Evolutionary conservation across 2,888 invertebrate genomes (phyloP).

Genomic region (Apamea anceps): DNA sequence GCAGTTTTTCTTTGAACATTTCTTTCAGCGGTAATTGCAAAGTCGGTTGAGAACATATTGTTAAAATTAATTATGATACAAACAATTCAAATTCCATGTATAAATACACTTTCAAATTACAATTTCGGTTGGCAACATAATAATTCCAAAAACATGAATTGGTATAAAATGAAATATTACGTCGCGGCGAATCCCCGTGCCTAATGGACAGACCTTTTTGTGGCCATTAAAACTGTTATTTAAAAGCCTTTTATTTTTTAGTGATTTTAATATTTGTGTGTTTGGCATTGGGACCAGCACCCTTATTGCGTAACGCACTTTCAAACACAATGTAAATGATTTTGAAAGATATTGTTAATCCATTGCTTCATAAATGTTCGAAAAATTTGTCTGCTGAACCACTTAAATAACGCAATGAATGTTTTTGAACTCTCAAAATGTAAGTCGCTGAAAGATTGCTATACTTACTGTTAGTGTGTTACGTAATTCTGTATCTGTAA

Average conservation of each 20-base stretch:
- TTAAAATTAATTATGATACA: neutral
- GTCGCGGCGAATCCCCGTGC: constrained; percentile 63
- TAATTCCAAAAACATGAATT: constrained; percentile 61
- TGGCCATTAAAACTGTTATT: constrained; percentile 57
- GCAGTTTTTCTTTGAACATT: neutral
- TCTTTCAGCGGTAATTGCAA: neutral
- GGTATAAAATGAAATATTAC: constrained; percentile 72
- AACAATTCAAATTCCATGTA: constrained; percentile 17
- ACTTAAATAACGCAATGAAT: neutral
- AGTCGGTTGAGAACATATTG: neutral
- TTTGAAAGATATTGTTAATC: neutral
- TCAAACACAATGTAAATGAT: neutral
- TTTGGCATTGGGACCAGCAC: neutral
- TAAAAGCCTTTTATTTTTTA: neutral
- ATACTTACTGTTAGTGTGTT: neutral
- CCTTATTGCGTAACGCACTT: neutral
- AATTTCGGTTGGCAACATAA: constrained; percentile 52
- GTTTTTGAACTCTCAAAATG: neutral
- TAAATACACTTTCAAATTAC: constrained; percentile 38
- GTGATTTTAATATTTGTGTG: neutral
- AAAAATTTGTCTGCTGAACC: neutral
- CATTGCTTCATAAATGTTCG: neutral
- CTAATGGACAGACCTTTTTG: constrained; percentile 71
- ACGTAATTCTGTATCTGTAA: neutral
- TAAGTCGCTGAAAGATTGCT: neutral